Conservation (phyloP, 2,797 vertebrate species). For the Rallus crepitans region DNA sequence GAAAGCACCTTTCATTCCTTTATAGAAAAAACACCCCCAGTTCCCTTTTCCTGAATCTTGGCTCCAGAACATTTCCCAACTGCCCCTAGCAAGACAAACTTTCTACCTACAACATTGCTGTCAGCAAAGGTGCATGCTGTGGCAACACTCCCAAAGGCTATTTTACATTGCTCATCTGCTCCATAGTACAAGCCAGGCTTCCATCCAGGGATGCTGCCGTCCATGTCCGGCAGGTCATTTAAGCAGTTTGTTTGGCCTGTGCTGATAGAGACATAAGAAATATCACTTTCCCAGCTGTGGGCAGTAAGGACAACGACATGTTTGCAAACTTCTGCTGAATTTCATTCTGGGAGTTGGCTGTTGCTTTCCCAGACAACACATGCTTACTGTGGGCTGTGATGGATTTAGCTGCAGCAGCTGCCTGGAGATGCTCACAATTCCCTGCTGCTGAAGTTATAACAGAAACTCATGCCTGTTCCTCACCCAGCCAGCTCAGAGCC, state of each 20-base stretch:
- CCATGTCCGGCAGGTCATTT: conserved; percentile 86
- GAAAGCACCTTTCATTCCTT: neutral
- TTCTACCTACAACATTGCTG: conserved; percentile 83
- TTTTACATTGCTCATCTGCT: conserved; percentile 92
- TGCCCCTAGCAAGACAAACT: conserved; percentile 14
- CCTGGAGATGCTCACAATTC: conserved; percentile 60
- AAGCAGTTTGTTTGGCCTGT: conserved; percentile 86
- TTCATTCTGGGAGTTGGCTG: conserved; percentile 52
- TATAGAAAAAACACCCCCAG: neutral
- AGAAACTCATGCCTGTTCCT: conserved; percentile 11
- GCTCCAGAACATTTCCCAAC: neutral
- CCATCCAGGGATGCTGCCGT: conserved; percentile 82
- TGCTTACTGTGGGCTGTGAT: conserved; percentile 53
- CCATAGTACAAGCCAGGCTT: conserved; percentile 94
- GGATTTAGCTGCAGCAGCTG: conserved; percentile 64
- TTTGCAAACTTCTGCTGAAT: conserved; percentile 47
- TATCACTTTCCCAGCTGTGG: conserved; percentile 58
- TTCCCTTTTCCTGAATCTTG: neutral
- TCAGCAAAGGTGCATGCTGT: conserved; percentile 89
- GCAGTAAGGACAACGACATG: conserved; percentile 49
- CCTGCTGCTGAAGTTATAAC: conserved; percentile 20
- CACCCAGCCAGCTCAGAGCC: conserved; percentile 36
- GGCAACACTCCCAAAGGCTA: conserved; percentile 90
- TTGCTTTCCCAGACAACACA: conserved; percentile 59
- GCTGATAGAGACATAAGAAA: conserved; percentile 74